Base-by-base conservation (phyloP, 2,797 vertebrate genomes). In the Gymnoscopelus braueri region DNA sequence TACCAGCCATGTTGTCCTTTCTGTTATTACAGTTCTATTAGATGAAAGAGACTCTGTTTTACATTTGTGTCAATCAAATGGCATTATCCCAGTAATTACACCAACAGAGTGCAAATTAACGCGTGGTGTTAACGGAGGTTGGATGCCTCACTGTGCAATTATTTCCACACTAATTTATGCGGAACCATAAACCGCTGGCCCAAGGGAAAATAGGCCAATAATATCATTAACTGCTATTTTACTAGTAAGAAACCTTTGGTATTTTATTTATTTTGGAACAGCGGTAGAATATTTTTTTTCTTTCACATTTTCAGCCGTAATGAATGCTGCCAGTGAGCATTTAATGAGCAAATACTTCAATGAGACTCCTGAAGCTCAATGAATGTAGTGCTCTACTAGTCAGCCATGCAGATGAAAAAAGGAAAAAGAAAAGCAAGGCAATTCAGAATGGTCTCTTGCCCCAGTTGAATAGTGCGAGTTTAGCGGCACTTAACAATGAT, bases 281-380 rank as follows among this genome's bases (percentile, higher is more conserved):
- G 32, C 6, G 5, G 32, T 35, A 35, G 32, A 5, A 35, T 5
- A 44, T 44, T 44, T 44, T 49, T 4, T 32, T 8, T 62, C 15
- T 1, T 54, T 58, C n/a, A 29, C 26, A 29, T 13, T 29, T 59
- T 44, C 49, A 53, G 56, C 55, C 48, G 23, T 10, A 44, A 44
- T 10, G 7, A 44, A 9, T 44, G 8, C 39, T 10, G 39, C 7
- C 39, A 44, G 48, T 53, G 58, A 7, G 10, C 12, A 50, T 48
- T 60, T 66, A 55, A 63, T 69, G n/a, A 14, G 35, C 51, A 32
- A 44, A 24, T 55, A 55, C 44, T 65, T 65, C 23, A 57, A 63
- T 62, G 19, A 53, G 51, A 44, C 53, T 67, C 39, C 60, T 55
- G 44, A 51, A 57, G 23, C 32, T n/a, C 59, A 56, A 32, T 52